phyloP scores from a whole-genome alignment of 1,140 invertebrate species.

The Drosophila tsacasi region DNA sequence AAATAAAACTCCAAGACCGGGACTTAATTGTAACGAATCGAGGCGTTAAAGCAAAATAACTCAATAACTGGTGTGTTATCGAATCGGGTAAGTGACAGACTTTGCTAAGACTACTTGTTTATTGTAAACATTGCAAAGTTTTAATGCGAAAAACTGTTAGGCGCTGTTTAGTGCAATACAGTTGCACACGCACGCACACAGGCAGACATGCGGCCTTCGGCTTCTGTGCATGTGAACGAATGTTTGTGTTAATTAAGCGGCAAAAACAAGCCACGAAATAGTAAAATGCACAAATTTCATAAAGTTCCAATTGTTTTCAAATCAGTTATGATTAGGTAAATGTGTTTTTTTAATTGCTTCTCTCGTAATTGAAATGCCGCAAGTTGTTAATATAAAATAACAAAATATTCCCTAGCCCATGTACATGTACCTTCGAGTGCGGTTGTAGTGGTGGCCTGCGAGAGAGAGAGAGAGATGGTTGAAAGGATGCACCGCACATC shows the following conservation, averaged over 20 bases:
- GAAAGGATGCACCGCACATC: background rate
- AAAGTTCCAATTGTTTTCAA: background rate
- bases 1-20: constrained; percentile 12
- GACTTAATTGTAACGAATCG: background rate
- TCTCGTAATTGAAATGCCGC: background rate
- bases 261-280: constrained; percentile 17
- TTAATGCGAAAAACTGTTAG: background rate
- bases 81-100: constrained; percentile 4
- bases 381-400: constrained; percentile 1
- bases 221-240: background rate
- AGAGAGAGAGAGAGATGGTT: constrained; percentile 9
- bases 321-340: too few relatives aligned
- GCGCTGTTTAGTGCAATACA: constrained; percentile 3
- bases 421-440: background rate
- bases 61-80: background rate
- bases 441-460: constrained; percentile 1
- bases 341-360: too few relatives aligned
- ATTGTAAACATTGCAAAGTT: background rate
- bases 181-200: background rate
- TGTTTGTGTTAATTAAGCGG: constrained; percentile 22
- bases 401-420: constrained; percentile 13
- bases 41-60: background rate
- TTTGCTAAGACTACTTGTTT: background rate
- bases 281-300: background rate
- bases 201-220: constrained; percentile 9